Percentiles rank a stretch among this genome's conserved stretches.
Conservation (phyloP, 2,797 vertebrate species). For the Telmatherina bonti region DNA sequence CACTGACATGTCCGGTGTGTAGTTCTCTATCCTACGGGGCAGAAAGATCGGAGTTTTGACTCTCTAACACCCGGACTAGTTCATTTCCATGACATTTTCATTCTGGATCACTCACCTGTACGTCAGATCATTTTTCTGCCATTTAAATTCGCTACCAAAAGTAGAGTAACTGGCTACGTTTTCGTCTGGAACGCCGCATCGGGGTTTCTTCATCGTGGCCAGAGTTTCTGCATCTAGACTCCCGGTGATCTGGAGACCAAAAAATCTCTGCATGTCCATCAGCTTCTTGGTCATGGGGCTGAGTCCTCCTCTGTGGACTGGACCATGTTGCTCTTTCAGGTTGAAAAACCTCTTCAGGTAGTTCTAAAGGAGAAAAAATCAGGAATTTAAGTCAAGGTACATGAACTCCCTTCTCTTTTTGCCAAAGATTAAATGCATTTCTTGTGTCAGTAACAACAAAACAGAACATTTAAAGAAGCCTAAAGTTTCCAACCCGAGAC, state of each 20-base stretch:
- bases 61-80: no score
- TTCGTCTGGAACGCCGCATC: slow-evolving; percentile 89
- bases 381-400: background rate
- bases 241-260: slow-evolving; percentile 85
- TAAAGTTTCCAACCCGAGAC: no score
- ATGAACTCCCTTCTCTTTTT: background rate
- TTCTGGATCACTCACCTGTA: slow-evolving; percentile 86
- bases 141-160: slow-evolving; percentile 78
- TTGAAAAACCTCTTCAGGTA: slow-evolving; percentile 89
- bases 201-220: slow-evolving; percentile 88
- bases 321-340: slow-evolving; percentile 59
- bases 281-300: slow-evolving; percentile 75
- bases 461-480: no score
- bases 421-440: background rate
- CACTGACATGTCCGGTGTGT: slow-evolving; percentile 89
- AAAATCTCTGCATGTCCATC: slow-evolving; percentile 88
- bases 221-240: slow-evolving; percentile 84
- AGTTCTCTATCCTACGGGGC: slow-evolving; percentile 87
- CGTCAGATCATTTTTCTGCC: slow-evolving; percentile 86
- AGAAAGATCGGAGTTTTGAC: background rate
- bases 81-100: accelerated
- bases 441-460: no score
- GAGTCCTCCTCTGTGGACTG: slow-evolving; percentile 11
- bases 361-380: slow-evolving; percentile 66
- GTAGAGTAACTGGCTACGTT: slow-evolving; percentile 75